Percentiles rank a stretch among this genome's conserved stretches.
phyloP scores from a whole-genome alignment of 2,113 vertebrate species.

The Equus przewalskii region DNA sequence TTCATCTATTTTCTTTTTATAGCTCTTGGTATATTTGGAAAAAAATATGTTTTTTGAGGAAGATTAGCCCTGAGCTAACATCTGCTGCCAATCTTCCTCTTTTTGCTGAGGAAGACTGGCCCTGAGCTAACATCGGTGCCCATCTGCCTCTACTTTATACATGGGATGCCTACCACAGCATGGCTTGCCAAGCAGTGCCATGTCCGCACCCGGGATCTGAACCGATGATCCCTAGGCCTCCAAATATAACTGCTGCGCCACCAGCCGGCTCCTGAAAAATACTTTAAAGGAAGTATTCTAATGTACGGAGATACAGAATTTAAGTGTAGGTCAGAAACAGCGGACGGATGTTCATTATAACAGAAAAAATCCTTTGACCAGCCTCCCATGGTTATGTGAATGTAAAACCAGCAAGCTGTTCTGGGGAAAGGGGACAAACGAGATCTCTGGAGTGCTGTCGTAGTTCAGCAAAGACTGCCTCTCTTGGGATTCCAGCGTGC shows the following conservation, averaged over 20 bases:
- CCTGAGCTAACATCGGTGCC: too few relatives aligned
- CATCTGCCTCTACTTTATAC: too few relatives aligned
- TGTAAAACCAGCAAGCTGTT: not conserved
- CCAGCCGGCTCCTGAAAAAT: too few relatives aligned
- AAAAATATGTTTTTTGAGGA: fast-evolving
- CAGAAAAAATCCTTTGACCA: not conserved
- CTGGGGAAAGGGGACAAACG: not conserved
- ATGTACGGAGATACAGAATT: not conserved
- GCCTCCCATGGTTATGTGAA: not conserved
- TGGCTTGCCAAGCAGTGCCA: too few relatives aligned
- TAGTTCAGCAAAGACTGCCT: not conserved
- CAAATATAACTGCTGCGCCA: too few relatives aligned
- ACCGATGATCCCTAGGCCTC: too few relatives aligned
- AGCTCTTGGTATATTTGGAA: not conserved
- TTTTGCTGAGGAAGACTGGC: too few relatives aligned
- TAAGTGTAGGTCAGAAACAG: not conserved
- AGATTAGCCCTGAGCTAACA: too few relatives aligned
- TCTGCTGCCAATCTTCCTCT: too few relatives aligned
- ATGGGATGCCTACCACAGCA: too few relatives aligned
- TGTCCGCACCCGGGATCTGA: too few relatives aligned
- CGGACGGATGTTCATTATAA: not conserved
- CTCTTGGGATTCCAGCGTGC: not conserved
- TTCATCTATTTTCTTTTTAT: not conserved
- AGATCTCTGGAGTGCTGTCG: not conserved
- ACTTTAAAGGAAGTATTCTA: not conserved